Evolutionary conservation across 2,113 vertebrate species (phyloP).

Genomic region (Stomatorhinus ivindoensis): DNA sequence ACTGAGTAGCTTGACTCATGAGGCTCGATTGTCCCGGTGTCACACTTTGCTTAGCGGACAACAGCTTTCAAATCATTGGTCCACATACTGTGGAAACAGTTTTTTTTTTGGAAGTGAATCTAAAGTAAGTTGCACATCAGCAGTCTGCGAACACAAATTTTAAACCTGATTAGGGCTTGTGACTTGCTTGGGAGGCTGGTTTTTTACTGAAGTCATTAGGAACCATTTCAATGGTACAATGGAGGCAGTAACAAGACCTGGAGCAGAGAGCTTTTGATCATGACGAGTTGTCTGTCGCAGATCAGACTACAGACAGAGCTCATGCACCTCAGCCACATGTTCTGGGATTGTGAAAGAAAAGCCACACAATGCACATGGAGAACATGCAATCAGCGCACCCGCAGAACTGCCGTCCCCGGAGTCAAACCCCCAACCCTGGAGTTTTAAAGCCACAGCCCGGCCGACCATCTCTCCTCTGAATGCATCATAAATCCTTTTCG

Average conservation of each 20-base stretch:
- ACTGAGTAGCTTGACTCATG: slow-evolving; percentile 39
- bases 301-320: background rate
- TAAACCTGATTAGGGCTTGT: background rate
- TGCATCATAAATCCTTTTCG: background rate
- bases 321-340: background rate
- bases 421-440: background rate
- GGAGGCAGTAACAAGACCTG: background rate
- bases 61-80: background rate
- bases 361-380: background rate
- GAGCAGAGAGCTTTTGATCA: background rate
- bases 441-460: background rate
- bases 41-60: background rate
- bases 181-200: background rate
- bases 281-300: background rate
- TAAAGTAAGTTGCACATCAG: background rate
- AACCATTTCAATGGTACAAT: background rate
- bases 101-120: background rate
- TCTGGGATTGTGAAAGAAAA: background rate
- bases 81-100: background rate
- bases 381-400: background rate
- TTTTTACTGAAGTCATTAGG: background rate
- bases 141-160: background rate
- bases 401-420: background rate
- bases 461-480: background rate
- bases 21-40: background rate